phyloP scores from a whole-genome alignment of 1,140 invertebrate species.

The Arctopsyche grandis region DNA sequence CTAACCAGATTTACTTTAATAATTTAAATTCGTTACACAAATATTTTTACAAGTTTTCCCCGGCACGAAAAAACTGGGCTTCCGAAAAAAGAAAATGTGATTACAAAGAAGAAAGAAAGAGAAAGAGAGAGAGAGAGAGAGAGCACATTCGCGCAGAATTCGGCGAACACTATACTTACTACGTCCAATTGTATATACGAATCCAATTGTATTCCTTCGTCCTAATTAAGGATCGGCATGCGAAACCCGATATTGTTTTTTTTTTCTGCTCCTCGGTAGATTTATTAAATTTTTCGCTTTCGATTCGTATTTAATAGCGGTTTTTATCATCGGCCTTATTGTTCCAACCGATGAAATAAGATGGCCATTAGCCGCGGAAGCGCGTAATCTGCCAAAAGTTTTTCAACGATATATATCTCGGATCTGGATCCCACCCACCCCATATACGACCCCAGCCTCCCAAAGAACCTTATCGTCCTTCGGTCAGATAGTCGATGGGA shows the following conservation, averaged over 20 bases:
- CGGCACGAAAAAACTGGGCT: too few species aligned
- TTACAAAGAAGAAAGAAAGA: too few species aligned
- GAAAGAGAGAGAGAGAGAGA: too few species aligned
- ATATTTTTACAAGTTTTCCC: too few species aligned
- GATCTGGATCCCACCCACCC: neutral
- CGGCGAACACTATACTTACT: too few species aligned
- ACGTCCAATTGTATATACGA: too few species aligned
- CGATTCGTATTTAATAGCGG: neutral
- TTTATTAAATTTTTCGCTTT: neutral
- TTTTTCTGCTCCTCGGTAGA: neutral
- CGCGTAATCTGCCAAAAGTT: constrained; percentile 13
- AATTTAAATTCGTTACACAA: too few species aligned
- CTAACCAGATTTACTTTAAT: neutral
- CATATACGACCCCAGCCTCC: neutral
- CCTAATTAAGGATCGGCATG: too few species aligned
- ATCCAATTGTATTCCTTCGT: too few species aligned
- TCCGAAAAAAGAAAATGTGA: too few species aligned
- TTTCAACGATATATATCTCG: constrained; percentile 22
- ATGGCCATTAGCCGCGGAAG: neutral
- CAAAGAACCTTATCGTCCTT: neutral
- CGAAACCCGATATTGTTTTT: too few species aligned
- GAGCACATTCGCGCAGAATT: too few species aligned
- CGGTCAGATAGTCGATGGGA: neutral
- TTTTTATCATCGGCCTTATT: neutral
- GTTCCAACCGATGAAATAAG: constrained; percentile 4